phyloP scores from a whole-genome alignment of 2,797 vertebrate genomes.

The Peromyscus nudipes region DNA sequence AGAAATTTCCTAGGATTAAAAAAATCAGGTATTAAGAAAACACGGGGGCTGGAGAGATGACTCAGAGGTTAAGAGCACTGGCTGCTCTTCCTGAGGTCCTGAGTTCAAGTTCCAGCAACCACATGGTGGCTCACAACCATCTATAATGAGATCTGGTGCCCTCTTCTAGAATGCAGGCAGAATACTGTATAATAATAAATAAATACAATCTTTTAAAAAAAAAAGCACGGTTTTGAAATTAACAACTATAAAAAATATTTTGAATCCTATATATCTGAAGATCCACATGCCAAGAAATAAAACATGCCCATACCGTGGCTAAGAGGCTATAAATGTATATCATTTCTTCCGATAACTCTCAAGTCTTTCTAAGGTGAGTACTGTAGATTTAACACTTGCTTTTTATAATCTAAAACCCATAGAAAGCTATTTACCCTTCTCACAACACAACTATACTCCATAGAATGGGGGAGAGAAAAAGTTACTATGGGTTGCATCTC shows the following conservation, averaged over 20 bases:
- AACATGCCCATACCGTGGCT: neutral
- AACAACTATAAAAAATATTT: constrained; percentile 50
- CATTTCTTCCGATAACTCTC: neutral
- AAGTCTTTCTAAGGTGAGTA: constrained; percentile 49
- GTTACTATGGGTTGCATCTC: neutral
- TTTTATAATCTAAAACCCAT: constrained; percentile 33
- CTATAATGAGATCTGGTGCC: no score
- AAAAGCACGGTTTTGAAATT: neutral
- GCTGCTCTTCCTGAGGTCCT: no score
- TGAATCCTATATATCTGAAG: neutral
- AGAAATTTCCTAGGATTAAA: constrained; percentile 45
- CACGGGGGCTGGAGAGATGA: neutral
- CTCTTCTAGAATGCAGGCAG: no score
- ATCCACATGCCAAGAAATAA: neutral
- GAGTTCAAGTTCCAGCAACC: no score
- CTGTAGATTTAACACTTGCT: neutral
- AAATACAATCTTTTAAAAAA: neutral
- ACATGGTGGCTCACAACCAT: no score
- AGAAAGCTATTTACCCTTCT: constrained; percentile 45
- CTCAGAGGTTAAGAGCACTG: no score
- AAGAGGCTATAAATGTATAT: constrained; percentile 3
- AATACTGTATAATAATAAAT: no score
- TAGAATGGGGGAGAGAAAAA: constrained; percentile 5
- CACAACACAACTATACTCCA: neutral
- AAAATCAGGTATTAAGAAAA: neutral